Base-by-base conservation (phyloP, 2,113 vertebrate genomes). In the Percina caprodes region DNA sequence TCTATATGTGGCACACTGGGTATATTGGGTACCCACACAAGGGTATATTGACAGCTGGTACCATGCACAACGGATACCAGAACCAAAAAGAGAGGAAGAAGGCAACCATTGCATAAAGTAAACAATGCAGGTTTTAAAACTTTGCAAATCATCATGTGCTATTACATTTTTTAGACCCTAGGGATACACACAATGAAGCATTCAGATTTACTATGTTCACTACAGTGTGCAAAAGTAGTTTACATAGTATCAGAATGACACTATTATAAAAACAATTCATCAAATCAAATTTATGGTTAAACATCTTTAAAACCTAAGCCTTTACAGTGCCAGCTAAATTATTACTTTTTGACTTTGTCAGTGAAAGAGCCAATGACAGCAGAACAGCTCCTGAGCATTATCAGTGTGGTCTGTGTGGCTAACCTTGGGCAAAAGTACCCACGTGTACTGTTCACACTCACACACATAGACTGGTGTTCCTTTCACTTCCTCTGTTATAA, bases 371-470 rank as follows among this genome's bases (percentile, higher is more conserved):
- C 23, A 42, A 15, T 39, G 60, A 45, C 33, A 71, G 77, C 21
- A 69, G 8, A 73, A 13, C 55, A 75, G 49, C 73, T 66, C 21
- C 2, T 19, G 6, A 42, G 55, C 55, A 61, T n/a, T 39, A 68
- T 74, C 54, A 21, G 11, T 73, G 82, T 85, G 87, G 88, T 88
- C 51, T 78, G 7, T 70, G 86, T 83, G 80, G 78, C 68, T 62
- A 23, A 79, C 52, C 6, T 30, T 73, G 30, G 56, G 69, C 3
- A 1, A 72, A 58, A 13, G 26, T 67, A 63, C n/a, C 46, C 3
- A 8, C 56, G 23, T 42, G 23, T 7, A 58, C 61, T 72, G 56
- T 76, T 51, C 48, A 58, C 56, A 24, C 48, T 52, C 55, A 24
- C 48, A 39, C 58, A 77, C 58, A 74, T 6, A 23, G n/a, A 68